Percentiles rank a stretch among this genome's conserved stretches.
Conservation (phyloP, 2,797 vertebrate species). For the Dryobates pubescens region DNA sequence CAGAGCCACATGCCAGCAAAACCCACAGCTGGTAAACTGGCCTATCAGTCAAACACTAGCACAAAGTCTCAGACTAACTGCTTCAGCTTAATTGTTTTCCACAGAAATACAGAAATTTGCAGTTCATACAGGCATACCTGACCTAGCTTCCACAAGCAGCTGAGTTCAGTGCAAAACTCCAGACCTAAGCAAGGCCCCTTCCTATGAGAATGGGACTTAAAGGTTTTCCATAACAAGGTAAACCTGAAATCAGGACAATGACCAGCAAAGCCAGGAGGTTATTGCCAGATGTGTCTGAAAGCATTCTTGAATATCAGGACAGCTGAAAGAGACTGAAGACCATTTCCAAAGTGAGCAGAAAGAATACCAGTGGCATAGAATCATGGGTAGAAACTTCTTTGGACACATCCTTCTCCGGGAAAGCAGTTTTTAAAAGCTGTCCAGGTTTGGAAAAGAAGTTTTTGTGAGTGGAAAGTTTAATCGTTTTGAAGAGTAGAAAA, state of each 20-base stretch:
- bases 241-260: neutral
- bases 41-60: neutral
- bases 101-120: neutral
- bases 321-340: neutral
- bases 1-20: neutral
- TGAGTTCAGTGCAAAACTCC: neutral
- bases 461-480: conserved; percentile 27
- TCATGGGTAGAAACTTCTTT: neutral
- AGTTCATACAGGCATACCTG: neutral
- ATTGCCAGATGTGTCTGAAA: neutral
- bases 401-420: neutral
- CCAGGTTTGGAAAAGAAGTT: conserved; percentile 6
- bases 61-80: neutral
- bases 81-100: neutral
- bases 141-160: neutral
- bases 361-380: neutral
- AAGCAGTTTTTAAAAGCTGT: neutral
- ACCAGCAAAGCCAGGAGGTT: neutral
- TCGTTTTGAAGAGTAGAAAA: conserved; percentile 47
- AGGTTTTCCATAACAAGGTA: neutral
- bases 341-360: neutral
- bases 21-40: neutral
- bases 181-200: neutral
- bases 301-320: neutral
- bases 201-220: neutral